phyloP scores from a whole-genome alignment of 2,113 vertebrate genomes.

The Petroica traversi region DNA sequence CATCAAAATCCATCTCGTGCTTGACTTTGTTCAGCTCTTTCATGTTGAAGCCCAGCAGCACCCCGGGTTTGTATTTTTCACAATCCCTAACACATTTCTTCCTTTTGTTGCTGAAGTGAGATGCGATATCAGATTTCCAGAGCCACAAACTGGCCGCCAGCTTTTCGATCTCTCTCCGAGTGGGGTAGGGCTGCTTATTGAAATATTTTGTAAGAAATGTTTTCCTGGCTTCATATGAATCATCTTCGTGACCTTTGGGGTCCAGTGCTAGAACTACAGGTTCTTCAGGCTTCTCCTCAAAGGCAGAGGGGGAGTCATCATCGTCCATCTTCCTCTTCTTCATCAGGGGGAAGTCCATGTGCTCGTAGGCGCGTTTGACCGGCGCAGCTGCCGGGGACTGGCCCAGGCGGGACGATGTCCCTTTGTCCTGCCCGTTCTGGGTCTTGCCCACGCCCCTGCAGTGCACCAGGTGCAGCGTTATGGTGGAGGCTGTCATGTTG shows the following conservation, averaged over 20 bases:
- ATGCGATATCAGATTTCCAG: conserved; percentile 94
- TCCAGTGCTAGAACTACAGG: conserved; percentile 89
- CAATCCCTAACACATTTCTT: conserved; percentile 90
- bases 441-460: conserved; percentile 95
- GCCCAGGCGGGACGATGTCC: conserved; percentile 76
- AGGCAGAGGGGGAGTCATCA: conserved; percentile 75
- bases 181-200: conserved; percentile 89
- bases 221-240: conserved; percentile 93
- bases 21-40: conserved; percentile 85
- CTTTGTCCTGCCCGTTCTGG: conserved; percentile 92
- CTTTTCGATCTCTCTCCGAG: conserved; percentile 90
- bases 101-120: conserved; percentile 91
- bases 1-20: conserved; percentile 85
- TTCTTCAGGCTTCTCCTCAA: conserved; percentile 89
- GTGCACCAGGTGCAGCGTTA: conserved; percentile 94
- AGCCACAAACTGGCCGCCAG: conserved; percentile 92
- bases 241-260: conserved; percentile 92
- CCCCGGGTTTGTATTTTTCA: conserved; percentile 80
- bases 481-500: conserved; percentile 99
- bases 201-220: conserved; percentile 94
- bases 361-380: conserved; percentile 84
- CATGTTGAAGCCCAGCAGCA: conserved; percentile 95
- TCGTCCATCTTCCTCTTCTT: conserved; percentile 85
- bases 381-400: conserved; percentile 78
- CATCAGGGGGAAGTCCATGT: conserved; percentile 80